Conservation (phyloP, 1,140 invertebrate genomes). For the Microplitis mediator region DNA sequence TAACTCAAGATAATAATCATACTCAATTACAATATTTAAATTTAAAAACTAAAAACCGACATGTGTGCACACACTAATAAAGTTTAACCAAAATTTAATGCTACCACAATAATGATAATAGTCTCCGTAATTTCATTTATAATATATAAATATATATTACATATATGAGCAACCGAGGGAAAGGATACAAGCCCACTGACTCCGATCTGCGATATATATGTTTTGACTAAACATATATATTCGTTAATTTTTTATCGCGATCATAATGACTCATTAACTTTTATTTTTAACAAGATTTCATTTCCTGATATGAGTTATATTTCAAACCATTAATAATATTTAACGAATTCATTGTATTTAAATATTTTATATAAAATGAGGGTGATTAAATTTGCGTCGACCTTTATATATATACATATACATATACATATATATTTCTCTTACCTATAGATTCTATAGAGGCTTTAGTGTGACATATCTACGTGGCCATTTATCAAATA, state of each 20-base stretch:
- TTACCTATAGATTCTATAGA: no score
- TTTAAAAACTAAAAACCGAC: constrained; percentile 34
- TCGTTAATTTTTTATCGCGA: constrained; percentile 50
- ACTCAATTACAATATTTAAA: constrained; percentile 60
- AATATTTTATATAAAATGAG: no score
- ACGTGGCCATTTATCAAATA: no score
- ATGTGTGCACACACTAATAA: constrained; percentile 41
- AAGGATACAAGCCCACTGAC: constrained; percentile 30
- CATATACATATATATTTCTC: no score
- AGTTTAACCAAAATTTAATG: neutral
- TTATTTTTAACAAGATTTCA: neutral
- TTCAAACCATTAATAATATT: neutral
- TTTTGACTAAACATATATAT: constrained; percentile 46
- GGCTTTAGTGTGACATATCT: no score
- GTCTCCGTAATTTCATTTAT: neutral
- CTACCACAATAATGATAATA: neutral
- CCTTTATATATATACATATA: no score
- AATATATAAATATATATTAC: neutral
- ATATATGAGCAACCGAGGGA: neutral
- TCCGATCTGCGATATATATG: neutral
- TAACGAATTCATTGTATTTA: no score
- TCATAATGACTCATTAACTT: constrained; percentile 53
- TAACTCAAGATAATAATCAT: constrained; percentile 32
- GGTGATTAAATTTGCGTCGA: no score
- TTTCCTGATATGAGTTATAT: neutral